Percentiles rank a stretch among this genome's conserved stretches.
These are phyloP conservation scores for Platyura marginata DNA, from an alignment of 1,140 invertebrate species.

Conservation along the genomic window DNA sequence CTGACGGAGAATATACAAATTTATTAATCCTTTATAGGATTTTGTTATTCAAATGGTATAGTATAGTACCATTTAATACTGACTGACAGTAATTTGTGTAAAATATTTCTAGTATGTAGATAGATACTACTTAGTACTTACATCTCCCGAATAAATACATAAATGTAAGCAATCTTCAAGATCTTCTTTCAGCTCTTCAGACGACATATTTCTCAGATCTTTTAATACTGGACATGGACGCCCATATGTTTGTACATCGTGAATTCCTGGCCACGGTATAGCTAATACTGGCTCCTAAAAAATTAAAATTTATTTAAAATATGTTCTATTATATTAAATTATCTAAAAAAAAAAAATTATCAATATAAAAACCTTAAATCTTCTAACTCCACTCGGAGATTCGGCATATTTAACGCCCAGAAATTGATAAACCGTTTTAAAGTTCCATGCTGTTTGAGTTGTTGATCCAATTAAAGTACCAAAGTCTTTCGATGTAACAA, in stretches of 20 bases:
- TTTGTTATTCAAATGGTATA: too few species aligned
- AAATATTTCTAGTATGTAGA: too few species aligned
- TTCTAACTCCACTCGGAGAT: conserved; percentile 16
- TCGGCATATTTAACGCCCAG: conserved; percentile 20
- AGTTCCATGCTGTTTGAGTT: conserved; percentile 17
- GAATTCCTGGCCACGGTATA: conserved; percentile 25
- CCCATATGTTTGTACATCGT: conserved; percentile 13
- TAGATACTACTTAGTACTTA: too few species aligned
- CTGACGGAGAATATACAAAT: too few species aligned
- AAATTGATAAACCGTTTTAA: conserved; percentile 19
- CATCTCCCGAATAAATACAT: conserved; percentile 19
- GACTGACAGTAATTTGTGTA: too few species aligned
- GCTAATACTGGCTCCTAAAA: conserved; percentile 29
- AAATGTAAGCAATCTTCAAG: conserved; percentile 22
- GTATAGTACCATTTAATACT: too few species aligned
- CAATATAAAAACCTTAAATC: conserved; percentile 26
- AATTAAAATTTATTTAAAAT: conserved; percentile 34
- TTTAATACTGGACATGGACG: conserved; percentile 18
- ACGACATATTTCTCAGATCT: conserved; percentile 10
- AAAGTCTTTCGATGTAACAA: too few species aligned
- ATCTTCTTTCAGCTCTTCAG: conserved; percentile 11
- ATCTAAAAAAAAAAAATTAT: too few species aligned
- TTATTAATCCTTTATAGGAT: too few species aligned
- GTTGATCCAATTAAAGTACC: conserved; percentile 18
- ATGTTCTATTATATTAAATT: too few species aligned